Conservation (phyloP, 2,888 invertebrate genomes). For the Synergus gifuensis region DNA sequence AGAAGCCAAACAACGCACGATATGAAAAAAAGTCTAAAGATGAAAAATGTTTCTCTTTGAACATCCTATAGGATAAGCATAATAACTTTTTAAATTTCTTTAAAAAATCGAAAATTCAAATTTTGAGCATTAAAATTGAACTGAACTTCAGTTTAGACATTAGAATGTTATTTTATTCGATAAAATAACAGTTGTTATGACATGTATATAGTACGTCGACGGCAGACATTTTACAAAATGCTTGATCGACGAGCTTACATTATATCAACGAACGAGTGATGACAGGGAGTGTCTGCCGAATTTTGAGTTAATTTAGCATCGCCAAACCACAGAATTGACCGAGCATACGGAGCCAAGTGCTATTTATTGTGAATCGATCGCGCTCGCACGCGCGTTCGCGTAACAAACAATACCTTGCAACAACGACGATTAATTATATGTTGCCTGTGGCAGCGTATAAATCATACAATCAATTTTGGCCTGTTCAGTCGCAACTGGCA, state of each 20-base stretch:
- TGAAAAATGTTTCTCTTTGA: no score
- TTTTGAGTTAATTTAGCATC: constrained; percentile 68
- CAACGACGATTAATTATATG: constrained; percentile 73
- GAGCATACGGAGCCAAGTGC: constrained; percentile 59
- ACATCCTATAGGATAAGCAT: no score
- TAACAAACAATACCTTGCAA: constrained; percentile 67
- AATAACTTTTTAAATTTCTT: no score
- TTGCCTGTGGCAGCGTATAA: constrained; percentile 71
- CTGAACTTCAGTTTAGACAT: no score
- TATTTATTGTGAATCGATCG: constrained; percentile 73
- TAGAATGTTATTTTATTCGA: background rate
- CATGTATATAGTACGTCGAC: constrained; percentile 40
- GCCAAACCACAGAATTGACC: constrained; percentile 64
- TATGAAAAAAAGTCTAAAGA: no score
- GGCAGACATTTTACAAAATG: constrained; percentile 46
- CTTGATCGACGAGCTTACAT: constrained; percentile 43
- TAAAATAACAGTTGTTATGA: constrained; percentile 18
- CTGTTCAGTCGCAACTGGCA: constrained; percentile 55
- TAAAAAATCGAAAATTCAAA: no score
- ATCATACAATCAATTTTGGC: constrained; percentile 71
- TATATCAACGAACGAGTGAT: constrained; percentile 47
- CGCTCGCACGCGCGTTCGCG: constrained; percentile 57
- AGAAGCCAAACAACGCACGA: no score
- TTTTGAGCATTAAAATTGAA: no score
- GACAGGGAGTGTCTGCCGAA: constrained; percentile 49